Evolutionary conservation across 2,888 invertebrate species (phyloP).

Genomic region (Dynastes maya): DNA sequence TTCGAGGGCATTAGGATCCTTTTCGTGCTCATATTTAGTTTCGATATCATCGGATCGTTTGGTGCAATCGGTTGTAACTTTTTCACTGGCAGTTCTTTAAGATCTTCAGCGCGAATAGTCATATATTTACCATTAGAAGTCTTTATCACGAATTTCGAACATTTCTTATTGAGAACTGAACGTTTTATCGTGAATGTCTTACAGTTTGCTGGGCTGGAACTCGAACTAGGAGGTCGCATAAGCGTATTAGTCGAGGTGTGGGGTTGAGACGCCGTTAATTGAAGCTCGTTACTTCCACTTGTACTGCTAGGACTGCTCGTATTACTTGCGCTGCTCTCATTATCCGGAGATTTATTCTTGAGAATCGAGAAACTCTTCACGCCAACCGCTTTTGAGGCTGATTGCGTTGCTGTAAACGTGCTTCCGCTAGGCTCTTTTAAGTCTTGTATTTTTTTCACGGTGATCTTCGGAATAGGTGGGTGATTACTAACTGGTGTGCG

Average conservation of each 20-base stretch:
- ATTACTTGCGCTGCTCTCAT: neutral
- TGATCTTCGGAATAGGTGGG: slow-evolving; percentile 26
- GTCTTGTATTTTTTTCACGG: slow-evolving; percentile 41
- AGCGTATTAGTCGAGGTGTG: neutral
- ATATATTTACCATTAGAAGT: slow-evolving; percentile 40
- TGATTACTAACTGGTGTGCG: neutral
- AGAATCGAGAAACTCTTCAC: slow-evolving; percentile 29
- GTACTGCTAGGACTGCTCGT: neutral
- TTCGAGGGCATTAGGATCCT: slow-evolving; percentile 24
- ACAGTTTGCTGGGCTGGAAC: neutral
- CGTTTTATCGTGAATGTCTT: slow-evolving; percentile 28
- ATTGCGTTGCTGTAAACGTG: neutral
- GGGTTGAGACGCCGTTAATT: neutral
- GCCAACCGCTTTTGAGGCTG: neutral
- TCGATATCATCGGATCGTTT: slow-evolving; percentile 31
- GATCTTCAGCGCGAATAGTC: slow-evolving; percentile 38
- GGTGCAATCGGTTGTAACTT: slow-evolving; percentile 38
- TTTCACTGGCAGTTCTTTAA: slow-evolving; percentile 33
- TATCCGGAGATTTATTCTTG: slow-evolving; percentile 2
- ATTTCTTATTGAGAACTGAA: slow-evolving; percentile 19
- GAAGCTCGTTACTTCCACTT: neutral
- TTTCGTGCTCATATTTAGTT: slow-evolving; percentile 29
- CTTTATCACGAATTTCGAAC: slow-evolving; percentile 43
- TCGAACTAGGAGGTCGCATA: neutral
- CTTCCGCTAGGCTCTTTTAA: slow-evolving; percentile 21